Evolutionary conservation across 2,888 invertebrate genomes (phyloP), one percentile per base, ranked within the genome.

Genomic region (Chaetogeoica ovagalla): DNA sequence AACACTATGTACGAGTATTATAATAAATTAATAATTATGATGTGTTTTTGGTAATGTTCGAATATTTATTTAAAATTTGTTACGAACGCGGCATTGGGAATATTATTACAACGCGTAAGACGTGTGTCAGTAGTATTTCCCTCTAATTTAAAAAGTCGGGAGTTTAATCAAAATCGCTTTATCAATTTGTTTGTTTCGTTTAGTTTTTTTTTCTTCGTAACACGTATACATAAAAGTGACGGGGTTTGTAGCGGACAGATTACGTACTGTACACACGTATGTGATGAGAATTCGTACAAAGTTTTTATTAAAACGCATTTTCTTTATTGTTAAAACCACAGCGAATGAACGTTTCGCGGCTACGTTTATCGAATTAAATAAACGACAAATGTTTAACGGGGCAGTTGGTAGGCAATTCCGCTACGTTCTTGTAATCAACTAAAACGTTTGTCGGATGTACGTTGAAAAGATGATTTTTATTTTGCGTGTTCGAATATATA

Each of bases 341-440:
- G 48, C 8, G 17, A 0, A 19, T 1, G 19, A 5, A 37, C 55
- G 30, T 30, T 30, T 30, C 30, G 30, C 9, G 9, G 55, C 63
- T 5, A 39, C 39, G 63, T 65, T 65, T 65, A 74, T 65, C 65
- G 39, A 37, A 55, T 63, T 74, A 65, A 37, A 74, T 21, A 39
- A 39, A 65, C 21, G 74, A 74, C 62, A 63, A 52, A 13, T 55
- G 63, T 63, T 37, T 74, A 21, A 52, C 74, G 74, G 74, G 63
- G 21, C 55, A 65, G 17, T 57, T 9, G 55, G 63, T 55, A 3
- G 74, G 74, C 74, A 65, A 74, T 74, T 74, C 65, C 17, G 21
- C 37, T 65, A 23, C 74, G 21, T 65, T 13, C 21, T 43, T n/a
- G 63, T 73, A 73, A 73, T 73, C 73, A 63, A 63, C 63, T 11